phyloP scores from a whole-genome alignment of 2,888 invertebrate species.

The Drosophila ustulata region DNA sequence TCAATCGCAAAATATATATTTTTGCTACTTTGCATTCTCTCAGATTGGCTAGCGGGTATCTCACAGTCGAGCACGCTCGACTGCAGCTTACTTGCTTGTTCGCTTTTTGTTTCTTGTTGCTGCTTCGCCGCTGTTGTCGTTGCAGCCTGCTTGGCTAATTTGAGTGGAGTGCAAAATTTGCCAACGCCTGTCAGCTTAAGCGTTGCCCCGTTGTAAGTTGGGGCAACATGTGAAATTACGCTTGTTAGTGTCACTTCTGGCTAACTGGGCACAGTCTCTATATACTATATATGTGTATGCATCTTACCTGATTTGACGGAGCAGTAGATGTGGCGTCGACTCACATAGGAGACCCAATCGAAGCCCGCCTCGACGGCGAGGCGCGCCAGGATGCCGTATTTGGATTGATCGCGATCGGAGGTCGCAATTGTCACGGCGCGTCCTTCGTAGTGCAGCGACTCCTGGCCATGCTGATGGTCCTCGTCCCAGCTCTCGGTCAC shows the following conservation, averaged over 20 bases:
- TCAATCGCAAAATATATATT: too few relatives aligned
- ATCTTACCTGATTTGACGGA: constrained; percentile 97
- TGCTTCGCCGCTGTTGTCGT: too few relatives aligned
- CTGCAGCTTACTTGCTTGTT: background rate
- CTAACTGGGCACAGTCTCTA: constrained; percentile 60
- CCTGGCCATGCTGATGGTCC: constrained; percentile 89
- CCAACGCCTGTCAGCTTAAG: constrained; percentile 83
- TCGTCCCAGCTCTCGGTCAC: constrained; percentile 99
- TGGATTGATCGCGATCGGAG: constrained; percentile 95
- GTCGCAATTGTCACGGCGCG: constrained; percentile 98
- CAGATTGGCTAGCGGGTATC: too few relatives aligned
- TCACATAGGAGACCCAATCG: constrained; percentile 99
- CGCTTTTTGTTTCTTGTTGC: constrained; percentile 32
- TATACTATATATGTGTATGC: background rate
- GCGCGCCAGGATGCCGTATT: constrained; percentile 98
- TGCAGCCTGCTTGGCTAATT: constrained; percentile 68
- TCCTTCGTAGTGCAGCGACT: constrained; percentile 98
- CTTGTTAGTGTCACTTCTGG: constrained; percentile 83
- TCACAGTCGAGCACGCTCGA: too few relatives aligned
- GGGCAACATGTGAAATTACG: constrained; percentile 82
- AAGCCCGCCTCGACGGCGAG: constrained; percentile 98
- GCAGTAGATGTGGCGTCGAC: constrained; percentile 97
- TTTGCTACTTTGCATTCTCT: too few relatives aligned
- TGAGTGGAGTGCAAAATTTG: constrained; percentile 70
- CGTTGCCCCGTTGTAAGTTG: constrained; percentile 64